Base-by-base conservation (phyloP, 2,113 vertebrate species). In the Mobula birostris region DNA sequence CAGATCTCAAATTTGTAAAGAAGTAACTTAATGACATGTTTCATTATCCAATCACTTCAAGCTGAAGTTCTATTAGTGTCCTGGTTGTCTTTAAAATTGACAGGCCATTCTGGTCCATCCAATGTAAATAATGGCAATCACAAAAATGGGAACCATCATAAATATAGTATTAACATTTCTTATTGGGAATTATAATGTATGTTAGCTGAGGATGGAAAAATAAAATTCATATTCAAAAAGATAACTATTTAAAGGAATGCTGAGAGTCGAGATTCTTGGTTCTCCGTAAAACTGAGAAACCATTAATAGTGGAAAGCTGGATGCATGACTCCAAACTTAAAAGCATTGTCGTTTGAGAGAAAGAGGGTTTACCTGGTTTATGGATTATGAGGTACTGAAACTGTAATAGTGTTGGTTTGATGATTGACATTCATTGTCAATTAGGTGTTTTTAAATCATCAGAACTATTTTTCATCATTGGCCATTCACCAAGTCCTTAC, bases 391-490 rank as follows among this genome's bases (percentile, higher is more conserved):
- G 61, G 32, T 21, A 12, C 63, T 90, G 61, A 29, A 32, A 68
- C 14, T n/a, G 29, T 32, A 68, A 19, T 32, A 14, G 12, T 21
- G 19, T 15, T 61, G 66, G 58, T 68, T 90, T 17, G 14, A 0
- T 36, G 85, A 68, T 2, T 27, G 85, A 90, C n/a, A 19, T 14
- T 7, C 14, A 21, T 68, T 66, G 66, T n/a, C 61, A 68, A 68
- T 90, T 19, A 61, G 85, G 61, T 90, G 58, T 90, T 90, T 90
- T 90, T 14, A 90, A 32, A 66, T 90, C 27, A n/a, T 87, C 58
- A 63, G 83, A 63, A 88, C 7, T 88, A n/a, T 63, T 11, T 88
- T 87, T 87, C 29, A 87, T 63, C 8, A 63, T 88, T 63, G 56
- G 24, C 83, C 24, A 0, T 87, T 87, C 24, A 29, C 12, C 27